Base-by-base conservation (phyloP, 2,113 vertebrate genomes). In the Ramphastos sulfuratus region DNA sequence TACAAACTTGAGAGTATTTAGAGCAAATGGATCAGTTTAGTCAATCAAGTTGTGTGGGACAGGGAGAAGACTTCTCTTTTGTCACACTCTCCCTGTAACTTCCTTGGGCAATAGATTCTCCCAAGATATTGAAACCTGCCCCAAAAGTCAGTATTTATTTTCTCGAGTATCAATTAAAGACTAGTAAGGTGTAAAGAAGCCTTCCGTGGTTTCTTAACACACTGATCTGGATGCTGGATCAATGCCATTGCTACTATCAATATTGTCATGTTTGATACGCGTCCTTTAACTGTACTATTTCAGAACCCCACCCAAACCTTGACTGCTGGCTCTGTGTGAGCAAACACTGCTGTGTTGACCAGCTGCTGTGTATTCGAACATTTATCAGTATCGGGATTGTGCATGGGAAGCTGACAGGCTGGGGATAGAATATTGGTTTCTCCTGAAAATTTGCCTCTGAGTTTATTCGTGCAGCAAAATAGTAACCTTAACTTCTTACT, bases 231-330 rank as follows among this genome's bases (percentile, higher is more conserved):
- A 35, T 12, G 5, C 14, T 65, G 78, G 30, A 2, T 48, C 2
- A 2, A 12, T 64, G 61, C 37, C 8, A 3, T 50, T 50, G 61
- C 39, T 80, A 25, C 77, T 48, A 25, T n/a, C 23, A 6, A 2
- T 1, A 2, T 52, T 39, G 5, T 20, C 39, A 11, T 0, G 13
- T 54, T 44, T 20, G 46, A 24, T 28, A 21, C 10, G 2, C 1
- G 3, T 74, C 31, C 67, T 82, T 85, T 50, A 35, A 54, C 16
- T 44, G 27, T 15, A 6, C 21, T 60, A 9, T 35, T 86, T 56
- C 5, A 55, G 28, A 71, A 48, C 59, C 5, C 0, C 50, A 46
- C 30, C 27, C 10, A 2, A n/a, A 31, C n/a, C 23, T 16, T 16
- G 18, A 2, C 1, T 69, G 66, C 50, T 7, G 9, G 50, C 5